phyloP scores from a whole-genome alignment of 2,113 vertebrate species.

The Gavialis gangeticus region DNA sequence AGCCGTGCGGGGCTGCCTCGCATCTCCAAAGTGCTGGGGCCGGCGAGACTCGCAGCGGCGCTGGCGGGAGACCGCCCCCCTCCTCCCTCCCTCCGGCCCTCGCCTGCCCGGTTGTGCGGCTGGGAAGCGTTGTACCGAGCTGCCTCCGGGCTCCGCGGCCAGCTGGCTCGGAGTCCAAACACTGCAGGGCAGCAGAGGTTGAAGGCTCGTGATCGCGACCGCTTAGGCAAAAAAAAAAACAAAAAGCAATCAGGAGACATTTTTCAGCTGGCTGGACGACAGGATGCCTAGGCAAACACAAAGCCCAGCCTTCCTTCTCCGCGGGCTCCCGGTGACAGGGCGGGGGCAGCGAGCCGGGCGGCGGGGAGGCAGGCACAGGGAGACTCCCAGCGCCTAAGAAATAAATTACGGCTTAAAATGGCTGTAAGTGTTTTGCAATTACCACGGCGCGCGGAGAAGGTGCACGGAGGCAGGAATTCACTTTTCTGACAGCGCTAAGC shows the following conservation, averaged over 20 bases:
- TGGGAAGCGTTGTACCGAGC: not conserved
- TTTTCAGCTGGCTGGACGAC: not conserved
- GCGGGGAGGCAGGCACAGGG: not conserved
- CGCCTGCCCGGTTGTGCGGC: not conserved
- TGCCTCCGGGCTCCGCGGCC: not conserved
- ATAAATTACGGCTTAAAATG: not conserved
- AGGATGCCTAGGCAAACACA: not conserved
- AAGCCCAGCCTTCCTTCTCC: not conserved
- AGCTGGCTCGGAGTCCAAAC: not conserved
- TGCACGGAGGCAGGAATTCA: slow-evolving; percentile 37
- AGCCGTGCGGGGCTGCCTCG: not conserved
- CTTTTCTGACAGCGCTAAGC: slow-evolving; percentile 41
- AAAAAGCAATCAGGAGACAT: not conserved
- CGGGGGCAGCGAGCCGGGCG: not conserved
- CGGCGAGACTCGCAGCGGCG: not conserved
- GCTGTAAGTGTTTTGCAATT: not conserved
- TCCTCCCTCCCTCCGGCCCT: not conserved
- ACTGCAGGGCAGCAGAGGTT: not conserved
- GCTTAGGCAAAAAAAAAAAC: not conserved
- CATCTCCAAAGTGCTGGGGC: not conserved
- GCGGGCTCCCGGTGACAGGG: not conserved
- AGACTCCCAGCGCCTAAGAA: not conserved
- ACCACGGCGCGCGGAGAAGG: not conserved
- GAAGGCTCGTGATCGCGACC: not conserved
- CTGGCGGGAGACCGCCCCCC: not conserved